phyloP scores from a whole-genome alignment of 2,888 invertebrate genomes.

The Scaptomyza parva region DNA sequence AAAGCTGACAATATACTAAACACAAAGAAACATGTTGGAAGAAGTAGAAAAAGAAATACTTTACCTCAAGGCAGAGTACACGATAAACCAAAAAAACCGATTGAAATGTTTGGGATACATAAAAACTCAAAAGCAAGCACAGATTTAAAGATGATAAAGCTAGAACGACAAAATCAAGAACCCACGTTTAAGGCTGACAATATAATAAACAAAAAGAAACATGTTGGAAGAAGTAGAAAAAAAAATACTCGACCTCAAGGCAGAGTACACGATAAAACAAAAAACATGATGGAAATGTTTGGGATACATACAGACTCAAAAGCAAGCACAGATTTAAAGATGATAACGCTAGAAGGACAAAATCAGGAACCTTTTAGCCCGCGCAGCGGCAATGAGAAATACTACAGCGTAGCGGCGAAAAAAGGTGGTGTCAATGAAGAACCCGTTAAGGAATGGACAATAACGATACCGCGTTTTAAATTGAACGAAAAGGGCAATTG shows the following conservation, averaged over 20 bases:
- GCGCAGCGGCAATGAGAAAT: background rate
- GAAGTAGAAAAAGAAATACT: background rate
- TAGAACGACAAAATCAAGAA: too few relatives aligned
- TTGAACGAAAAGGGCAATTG: conserved; percentile 31
- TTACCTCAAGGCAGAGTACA: background rate
- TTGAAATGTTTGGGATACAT: background rate
- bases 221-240: background rate
- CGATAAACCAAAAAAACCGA: accelerated
- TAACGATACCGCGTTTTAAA: conserved; percentile 24
- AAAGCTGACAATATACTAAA: background rate
- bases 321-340: background rate
- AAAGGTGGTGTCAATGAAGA: background rate
- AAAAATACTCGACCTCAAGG: background rate
- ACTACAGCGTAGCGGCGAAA: background rate
- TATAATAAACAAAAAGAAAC: background rate
- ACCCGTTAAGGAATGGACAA: conserved; percentile 25
- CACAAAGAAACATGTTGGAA: background rate
- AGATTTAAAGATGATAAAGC: too few relatives aligned
- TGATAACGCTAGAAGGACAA: background rate
- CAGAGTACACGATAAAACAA: background rate
- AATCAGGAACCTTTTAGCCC: background rate
- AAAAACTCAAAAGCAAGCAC: background rate
- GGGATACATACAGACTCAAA: too few relatives aligned
- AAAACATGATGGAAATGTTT: background rate
- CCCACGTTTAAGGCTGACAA: background rate